Base-by-base conservation (phyloP, 1,140 invertebrate species). In the Metaphire vulgaris region DNA sequence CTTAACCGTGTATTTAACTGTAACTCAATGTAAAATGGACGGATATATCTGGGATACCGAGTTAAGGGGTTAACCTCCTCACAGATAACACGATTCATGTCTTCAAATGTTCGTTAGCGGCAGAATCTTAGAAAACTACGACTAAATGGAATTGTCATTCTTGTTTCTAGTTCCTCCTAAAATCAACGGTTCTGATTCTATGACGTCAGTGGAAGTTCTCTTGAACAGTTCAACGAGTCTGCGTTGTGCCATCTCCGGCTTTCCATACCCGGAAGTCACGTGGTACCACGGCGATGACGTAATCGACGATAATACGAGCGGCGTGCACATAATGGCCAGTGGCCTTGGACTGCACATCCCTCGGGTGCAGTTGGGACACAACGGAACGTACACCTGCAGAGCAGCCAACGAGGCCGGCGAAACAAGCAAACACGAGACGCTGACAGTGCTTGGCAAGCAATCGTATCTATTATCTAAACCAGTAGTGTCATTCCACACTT, bases 351-450 rank as follows among this genome's bases (percentile, higher is more conserved):
- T 79, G 15, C 15, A n/a, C 0, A 21, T 56, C 6, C 41, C 41
- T 12, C 6, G 41, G 41, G 41, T 56, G 6, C 6, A 56, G 41
- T 56, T 56, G 41, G 21, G 6, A 12, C 77, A 85, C 69, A 77
- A 81, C 41, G 86, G 83, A 72, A 82, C 82, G 79, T 87, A 83
- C 89, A 91, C 81, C 82, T 95, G 85, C 84, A 86, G 79, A 81
- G 92, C 80, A 80, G 87, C 76, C 89, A 91, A 87, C 88, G 87
- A 77, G 88, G 92, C 82, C 88, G 93, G 88, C 88, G 90, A 86
- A 87, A 88, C 89, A 67, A 89, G 88, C 80, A 90, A 89, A 79
- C 88, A 89, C 2, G 89, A 90, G 75, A 83, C 87, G 80, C 84
- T 92, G 33, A 83, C 88, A 76, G 89, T 92, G 34, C 89, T 91